Evolutionary conservation across 2,797 vertebrate genomes (phyloP).

Genomic region (Presbytis comata): DNA sequence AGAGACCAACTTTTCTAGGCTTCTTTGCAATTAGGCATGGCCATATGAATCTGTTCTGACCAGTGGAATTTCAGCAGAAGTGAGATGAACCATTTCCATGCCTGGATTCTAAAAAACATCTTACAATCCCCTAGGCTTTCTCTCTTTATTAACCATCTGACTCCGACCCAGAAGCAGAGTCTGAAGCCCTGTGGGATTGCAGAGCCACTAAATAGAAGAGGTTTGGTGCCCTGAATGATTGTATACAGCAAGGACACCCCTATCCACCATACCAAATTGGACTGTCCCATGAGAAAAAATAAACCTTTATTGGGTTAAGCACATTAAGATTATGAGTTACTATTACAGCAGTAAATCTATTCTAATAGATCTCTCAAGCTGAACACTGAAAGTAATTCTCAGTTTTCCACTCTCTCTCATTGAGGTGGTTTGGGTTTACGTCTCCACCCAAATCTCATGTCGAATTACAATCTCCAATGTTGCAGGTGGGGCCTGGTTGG

Average conservation of each 20-base stretch:
- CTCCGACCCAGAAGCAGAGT: neutral
- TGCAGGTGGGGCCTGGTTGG: neutral
- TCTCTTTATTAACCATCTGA: neutral
- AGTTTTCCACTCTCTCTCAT: neutral
- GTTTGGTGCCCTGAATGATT: neutral
- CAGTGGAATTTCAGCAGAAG: neutral
- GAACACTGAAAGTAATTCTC: neutral
- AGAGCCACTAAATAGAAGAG: neutral
- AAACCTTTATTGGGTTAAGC: neutral
- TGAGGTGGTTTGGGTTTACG: neutral
- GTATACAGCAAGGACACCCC: neutral
- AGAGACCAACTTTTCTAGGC: neutral
- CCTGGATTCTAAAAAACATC: neutral
- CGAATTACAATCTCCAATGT: neutral
- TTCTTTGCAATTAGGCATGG: neutral
- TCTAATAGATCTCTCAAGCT: neutral
- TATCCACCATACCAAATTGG: neutral
- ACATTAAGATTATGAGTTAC: neutral
- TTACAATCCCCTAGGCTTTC: neutral
- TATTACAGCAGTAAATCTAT: neutral
- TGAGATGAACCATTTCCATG: neutral
- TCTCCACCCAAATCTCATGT: neutral
- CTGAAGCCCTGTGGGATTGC: neutral
- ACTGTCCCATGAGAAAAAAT: neutral
- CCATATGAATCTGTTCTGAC: neutral